A percentile compares a stretch with the other conserved stretches of the same genome.
Conservation (phyloP, 2,797 vertebrate species). For the Crenichthys baileyi region DNA sequence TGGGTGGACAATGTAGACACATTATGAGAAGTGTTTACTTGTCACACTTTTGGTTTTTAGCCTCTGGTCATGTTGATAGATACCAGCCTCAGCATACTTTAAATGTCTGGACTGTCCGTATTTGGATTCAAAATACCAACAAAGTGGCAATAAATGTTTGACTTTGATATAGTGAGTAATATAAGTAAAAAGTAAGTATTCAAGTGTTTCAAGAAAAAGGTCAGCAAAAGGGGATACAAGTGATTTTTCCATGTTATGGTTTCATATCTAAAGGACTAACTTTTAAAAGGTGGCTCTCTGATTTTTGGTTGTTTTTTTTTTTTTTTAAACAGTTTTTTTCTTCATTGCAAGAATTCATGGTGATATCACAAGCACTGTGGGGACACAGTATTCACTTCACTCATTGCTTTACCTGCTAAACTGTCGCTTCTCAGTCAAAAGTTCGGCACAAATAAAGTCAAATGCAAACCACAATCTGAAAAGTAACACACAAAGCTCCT, state of each 20-base stretch:
- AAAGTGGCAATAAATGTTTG: slow-evolving; percentile 29
- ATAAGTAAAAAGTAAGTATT: background rate
- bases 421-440: no score
- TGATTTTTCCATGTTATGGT: background rate
- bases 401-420: no score
- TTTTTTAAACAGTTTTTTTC: background rate
- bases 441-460: no score
- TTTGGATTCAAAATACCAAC: slow-evolving; percentile 53
- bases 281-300: slow-evolving; percentile 1
- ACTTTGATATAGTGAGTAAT: background rate
- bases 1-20: slow-evolving; percentile 49
- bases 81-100: slow-evolving; percentile 46
- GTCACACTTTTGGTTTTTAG: slow-evolving; percentile 19
- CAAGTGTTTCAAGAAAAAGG: slow-evolving; percentile 3
- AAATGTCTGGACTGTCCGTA: slow-evolving; percentile 56
- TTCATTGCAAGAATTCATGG: no score
- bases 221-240: background rate
- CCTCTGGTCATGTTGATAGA: slow-evolving; percentile 51
- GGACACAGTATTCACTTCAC: no score
- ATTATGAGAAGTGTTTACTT: slow-evolving; percentile 43
- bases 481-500: no score
- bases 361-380: no score
- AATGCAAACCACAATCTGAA: no score
- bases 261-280: background rate
- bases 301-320: background rate